Percentiles rank a stretch among this genome's conserved stretches.
These are phyloP conservation scores for Nannoperca obscura DNA, from an alignment of 2,797 vertebrate species.

Conservation along the genomic window DNA sequence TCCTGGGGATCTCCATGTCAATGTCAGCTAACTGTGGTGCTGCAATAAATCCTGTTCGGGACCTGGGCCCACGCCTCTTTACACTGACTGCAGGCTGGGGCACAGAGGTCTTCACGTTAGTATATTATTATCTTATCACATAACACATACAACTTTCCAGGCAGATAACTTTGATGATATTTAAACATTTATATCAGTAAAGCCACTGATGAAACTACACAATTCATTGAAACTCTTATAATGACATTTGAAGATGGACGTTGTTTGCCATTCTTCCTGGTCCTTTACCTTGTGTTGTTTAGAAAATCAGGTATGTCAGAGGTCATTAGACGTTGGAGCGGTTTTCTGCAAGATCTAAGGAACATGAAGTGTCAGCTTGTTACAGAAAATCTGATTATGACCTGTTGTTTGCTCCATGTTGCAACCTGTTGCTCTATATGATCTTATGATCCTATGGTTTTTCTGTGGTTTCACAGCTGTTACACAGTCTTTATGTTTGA, in stretches of 20 bases:
- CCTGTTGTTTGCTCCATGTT: neutral
- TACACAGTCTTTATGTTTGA: neutral
- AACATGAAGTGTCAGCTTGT: constrained; percentile 23
- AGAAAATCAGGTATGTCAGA: neutral
- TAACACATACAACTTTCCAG: neutral
- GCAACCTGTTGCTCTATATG: neutral
- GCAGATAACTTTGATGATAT: neutral
- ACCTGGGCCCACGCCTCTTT: constrained; percentile 91
- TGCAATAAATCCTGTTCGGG: constrained; percentile 91
- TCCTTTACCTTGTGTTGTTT: neutral
- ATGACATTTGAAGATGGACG: neutral
- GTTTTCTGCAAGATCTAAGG: constrained; percentile 3
- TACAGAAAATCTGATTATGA: constrained; percentile 16
- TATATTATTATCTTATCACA: constrained; percentile 28
- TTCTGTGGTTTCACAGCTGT: neutral
- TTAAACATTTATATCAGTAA: neutral
- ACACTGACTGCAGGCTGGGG: constrained; percentile 91
- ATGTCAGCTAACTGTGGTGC: constrained; percentile 88
- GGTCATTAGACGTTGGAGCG: constrained; percentile 20
- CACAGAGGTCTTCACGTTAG: constrained; percentile 90
- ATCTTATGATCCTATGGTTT: neutral
- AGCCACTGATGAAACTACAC: neutral
- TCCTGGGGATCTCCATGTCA: constrained; percentile 85
- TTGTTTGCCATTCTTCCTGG: neutral
- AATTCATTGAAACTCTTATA: neutral